Percentiles rank a stretch among this genome's conserved stretches.
phyloP scores from a whole-genome alignment of 2,113 vertebrate species.

The Pedionomus torquatus region DNA sequence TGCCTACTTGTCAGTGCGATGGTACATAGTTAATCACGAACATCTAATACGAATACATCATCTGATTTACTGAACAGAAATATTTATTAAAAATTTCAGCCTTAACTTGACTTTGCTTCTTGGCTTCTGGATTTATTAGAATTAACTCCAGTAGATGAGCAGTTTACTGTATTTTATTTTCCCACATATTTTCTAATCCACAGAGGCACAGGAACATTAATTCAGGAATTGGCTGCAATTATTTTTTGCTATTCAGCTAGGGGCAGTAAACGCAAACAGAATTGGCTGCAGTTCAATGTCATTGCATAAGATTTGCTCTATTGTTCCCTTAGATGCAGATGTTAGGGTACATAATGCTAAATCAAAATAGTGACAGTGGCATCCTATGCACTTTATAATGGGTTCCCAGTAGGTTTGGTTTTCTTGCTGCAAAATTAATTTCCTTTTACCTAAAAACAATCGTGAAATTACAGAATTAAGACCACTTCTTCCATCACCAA shows the following conservation, averaged over 20 bases:
- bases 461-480: background rate
- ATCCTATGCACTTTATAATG: conserved; percentile 2
- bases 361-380: conserved; percentile 34
- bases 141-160: conserved; percentile 42
- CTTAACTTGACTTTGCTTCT: conserved; percentile 27
- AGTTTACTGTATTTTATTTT: conserved; percentile 52
- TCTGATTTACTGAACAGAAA: conserved; percentile 49
- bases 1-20: conserved; percentile 44
- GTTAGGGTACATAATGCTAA: conserved; percentile 39
- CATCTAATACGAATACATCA: conserved; percentile 42
- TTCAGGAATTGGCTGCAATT: conserved; percentile 51
- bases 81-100: conserved; percentile 25
- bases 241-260: conserved; percentile 49
- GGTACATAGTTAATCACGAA: background rate
- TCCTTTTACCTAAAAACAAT: conserved; percentile 30
- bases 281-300: conserved; percentile 43
- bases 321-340: conserved; percentile 48
- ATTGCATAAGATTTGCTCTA: conserved; percentile 46
- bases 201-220: conserved; percentile 45
- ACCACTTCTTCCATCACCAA: background rate
- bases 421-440: conserved; percentile 45
- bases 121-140: conserved; percentile 43
- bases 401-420: background rate
- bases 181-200: conserved; percentile 49
- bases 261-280: conserved; percentile 46